Evolutionary conservation across 2,113 vertebrate genomes (phyloP).

Genomic region (Clupea harengus): DNA sequence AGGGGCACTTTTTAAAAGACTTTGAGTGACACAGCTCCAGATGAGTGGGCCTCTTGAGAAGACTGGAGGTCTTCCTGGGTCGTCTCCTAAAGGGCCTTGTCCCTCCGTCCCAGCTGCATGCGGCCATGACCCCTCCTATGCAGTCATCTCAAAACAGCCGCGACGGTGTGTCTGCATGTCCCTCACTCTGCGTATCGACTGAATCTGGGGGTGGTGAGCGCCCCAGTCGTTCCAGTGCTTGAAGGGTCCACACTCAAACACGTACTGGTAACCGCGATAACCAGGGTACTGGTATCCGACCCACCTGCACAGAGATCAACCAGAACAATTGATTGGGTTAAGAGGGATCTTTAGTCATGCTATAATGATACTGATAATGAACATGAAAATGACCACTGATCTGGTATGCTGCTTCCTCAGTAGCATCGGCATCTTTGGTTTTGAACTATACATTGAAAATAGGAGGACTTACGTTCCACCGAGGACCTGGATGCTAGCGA

Average conservation of each 20-base stretch:
- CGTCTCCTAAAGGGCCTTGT: background rate
- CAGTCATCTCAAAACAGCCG: conserved; percentile 73
- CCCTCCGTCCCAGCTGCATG: conserved; percentile 34
- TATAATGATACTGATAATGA: too few relatives aligned
- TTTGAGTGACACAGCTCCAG: background rate
- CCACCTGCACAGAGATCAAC: conserved; percentile 65
- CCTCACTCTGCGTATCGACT: conserved; percentile 78
- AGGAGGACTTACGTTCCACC: conserved; percentile 75
- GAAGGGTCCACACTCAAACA: conserved; percentile 73
- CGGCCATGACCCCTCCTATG: conserved; percentile 48
- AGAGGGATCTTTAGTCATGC: background rate
- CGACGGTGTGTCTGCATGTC: conserved; percentile 79
- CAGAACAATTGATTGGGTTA: background rate
- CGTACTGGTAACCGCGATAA: conserved; percentile 79
- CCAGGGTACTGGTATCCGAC: conserved; percentile 83
- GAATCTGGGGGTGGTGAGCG: conserved; percentile 76
- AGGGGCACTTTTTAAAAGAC: background rate
- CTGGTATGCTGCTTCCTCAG: too few relatives aligned
- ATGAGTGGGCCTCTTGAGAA: background rate
- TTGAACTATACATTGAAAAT: background rate
- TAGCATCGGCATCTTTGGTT: too few relatives aligned
- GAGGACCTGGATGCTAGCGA: conserved; percentile 76
- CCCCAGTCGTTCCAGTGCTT: conserved; percentile 86
- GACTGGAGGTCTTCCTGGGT: background rate
- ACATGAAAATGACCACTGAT: too few relatives aligned